Percentiles rank a stretch among this genome's conserved stretches.
Conservation (phyloP, 2,113 vertebrate species). For the Manacus vitellinus region DNA sequence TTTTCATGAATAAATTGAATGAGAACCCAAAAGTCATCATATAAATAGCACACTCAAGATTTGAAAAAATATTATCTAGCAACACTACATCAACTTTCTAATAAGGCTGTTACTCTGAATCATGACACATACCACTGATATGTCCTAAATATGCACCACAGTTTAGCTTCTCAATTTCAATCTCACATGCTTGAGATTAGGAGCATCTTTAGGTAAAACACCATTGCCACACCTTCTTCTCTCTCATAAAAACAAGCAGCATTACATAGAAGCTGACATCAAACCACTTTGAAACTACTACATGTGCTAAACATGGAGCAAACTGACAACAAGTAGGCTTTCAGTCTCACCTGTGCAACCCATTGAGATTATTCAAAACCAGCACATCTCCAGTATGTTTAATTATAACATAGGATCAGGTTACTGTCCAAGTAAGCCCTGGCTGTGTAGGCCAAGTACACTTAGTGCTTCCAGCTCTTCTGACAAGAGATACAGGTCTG, state of each 20-base stretch:
- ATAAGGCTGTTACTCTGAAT: background rate
- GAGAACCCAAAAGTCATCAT: background rate
- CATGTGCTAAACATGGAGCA: rapidly evolving
- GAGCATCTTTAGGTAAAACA: background rate
- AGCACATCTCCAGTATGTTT: background rate
- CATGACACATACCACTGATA: background rate
- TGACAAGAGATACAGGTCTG: background rate
- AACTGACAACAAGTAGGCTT: background rate
- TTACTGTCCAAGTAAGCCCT: background rate
- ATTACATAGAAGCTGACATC: background rate
- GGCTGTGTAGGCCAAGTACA: background rate
- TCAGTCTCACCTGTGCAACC: background rate
- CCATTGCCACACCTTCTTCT: background rate
- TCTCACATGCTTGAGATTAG: background rate
- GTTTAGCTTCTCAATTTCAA: background rate
- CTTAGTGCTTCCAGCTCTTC: background rate
- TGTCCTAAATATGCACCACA: background rate
- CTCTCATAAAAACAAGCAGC: background rate
- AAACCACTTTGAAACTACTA: background rate
- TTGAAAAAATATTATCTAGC: background rate
- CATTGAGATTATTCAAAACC: background rate
- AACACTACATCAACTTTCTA: background rate
- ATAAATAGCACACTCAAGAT: background rate
- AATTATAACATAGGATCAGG: background rate
- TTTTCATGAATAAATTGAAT: background rate